Base-by-base conservation (phyloP, 2,888 invertebrate species). In the Drosophila melanosoma region DNA sequence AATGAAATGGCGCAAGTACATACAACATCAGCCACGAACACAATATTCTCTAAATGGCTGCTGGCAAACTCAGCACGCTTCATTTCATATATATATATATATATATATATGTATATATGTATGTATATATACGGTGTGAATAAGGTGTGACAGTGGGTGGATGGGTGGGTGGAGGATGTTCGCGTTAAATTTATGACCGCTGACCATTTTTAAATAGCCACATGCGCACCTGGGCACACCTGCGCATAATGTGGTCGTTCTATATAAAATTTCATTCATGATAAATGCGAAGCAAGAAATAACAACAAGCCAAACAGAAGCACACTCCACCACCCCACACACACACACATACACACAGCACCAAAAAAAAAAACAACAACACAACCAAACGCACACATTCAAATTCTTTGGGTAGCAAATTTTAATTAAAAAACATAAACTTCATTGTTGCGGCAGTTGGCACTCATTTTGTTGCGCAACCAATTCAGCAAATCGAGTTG, bases 141-240 rank as follows among this genome's bases (percentile, higher is more conserved):
- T 36, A 20, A 20, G 20, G 33, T 17, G 53, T 20, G 33, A 53
- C 33, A 20, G 20, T 53, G 20, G 33, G 15, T 15, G n/a, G 53
- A 2, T 20, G 20, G 6, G 26, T 23, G 72, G 49, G 45, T 35
- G 10, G 54, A 7, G 49, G 60, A 42, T 26, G 69, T 51, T 62
- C 65, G 77, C 81, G 81, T 33, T 10, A 77, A 90, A 86, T 86
- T 86, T 86, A 86, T 88, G 87, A 81, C 70, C 82, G 75, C 86
- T 83, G 89, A 90, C 90, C 86, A 86, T 88, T 86, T 85, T 90
- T 79, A 90, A 86, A 86, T 86, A 86, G 90, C 89, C 89, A 74
- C 88, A 73, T 68, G 87, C 82, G 87, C 89, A 86, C 87, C 89
- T 83, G 90, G 68, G 87, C 86, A 86, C 90, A 86, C 89, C 86